phyloP scores from a whole-genome alignment of 2,113 vertebrate genomes.

The Gila orcuttii region DNA sequence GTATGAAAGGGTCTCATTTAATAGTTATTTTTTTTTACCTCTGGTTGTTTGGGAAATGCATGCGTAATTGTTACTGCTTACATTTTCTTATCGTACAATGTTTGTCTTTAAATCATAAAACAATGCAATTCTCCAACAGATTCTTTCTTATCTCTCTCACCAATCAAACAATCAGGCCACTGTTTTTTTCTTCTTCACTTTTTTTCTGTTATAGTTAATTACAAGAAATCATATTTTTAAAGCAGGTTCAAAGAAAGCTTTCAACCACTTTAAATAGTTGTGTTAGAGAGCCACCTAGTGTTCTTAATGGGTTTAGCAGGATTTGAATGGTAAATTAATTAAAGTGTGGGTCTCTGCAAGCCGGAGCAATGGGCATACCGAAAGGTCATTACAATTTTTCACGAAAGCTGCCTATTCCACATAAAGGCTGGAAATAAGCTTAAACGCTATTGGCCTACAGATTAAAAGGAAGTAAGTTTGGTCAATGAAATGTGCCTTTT shows the following conservation, averaged over 20 bases:
- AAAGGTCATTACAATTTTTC: too few species aligned
- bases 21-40: background rate
- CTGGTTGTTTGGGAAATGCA: background rate
- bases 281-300: constrained; percentile 46
- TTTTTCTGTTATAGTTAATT: background rate
- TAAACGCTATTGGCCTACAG: background rate
- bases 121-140: background rate
- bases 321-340: background rate
- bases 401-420: too few species aligned
- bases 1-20: background rate
- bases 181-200: background rate
- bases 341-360: too few species aligned
- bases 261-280: background rate
- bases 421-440: too few species aligned
- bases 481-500: background rate
- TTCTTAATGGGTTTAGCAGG: background rate
- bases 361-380: too few species aligned
- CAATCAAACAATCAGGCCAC: background rate
- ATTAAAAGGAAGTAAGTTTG: background rate
- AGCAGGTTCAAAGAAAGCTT: background rate
- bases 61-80: background rate
- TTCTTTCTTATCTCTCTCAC: background rate
- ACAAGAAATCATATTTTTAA: background rate
- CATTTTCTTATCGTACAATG: background rate
- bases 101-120: background rate